These are phyloP conservation scores for Enhydra lutris DNA, from an alignment of 2,113 vertebrate species.

Conservation along the genomic window DNA sequence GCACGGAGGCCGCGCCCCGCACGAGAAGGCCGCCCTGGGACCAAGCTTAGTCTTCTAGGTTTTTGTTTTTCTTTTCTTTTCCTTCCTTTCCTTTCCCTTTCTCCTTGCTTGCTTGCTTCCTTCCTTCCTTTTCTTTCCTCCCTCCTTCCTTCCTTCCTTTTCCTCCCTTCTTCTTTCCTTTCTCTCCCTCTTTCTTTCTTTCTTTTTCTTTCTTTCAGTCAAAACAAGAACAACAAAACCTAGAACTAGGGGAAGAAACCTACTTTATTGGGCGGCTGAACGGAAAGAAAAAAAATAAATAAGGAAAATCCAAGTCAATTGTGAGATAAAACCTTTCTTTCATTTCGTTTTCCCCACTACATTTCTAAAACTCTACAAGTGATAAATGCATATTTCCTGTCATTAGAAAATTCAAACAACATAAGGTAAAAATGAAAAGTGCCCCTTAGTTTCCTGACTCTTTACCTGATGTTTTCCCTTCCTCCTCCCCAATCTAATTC, in stretches of 20 bases:
- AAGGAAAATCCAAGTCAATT: neutral
- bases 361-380: neutral
- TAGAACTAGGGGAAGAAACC: neutral
- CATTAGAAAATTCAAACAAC: neutral
- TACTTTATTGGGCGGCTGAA: neutral
- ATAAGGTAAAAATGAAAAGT: neutral
- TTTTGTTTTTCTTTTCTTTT: neutral
- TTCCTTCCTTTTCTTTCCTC: too few relatives aligned
- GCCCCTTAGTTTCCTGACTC: rapidly evolving
- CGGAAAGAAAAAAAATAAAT: neutral
- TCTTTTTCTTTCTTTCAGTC: neutral
- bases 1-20: neutral
- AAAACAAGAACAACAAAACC: neutral
- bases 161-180: too few relatives aligned
- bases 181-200: too few relatives aligned
- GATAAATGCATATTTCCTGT: neutral
- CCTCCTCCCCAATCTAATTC: neutral
- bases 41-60: neutral
- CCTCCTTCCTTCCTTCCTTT: too few relatives aligned
- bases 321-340: neutral
- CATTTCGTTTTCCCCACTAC: neutral
- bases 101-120: too few relatives aligned
- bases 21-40: neutral
- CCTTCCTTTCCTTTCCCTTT: too few relatives aligned
- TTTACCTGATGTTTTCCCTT: neutral